phyloP scores from a whole-genome alignment of 2,797 vertebrate species.

The Anguilla anguilla region DNA sequence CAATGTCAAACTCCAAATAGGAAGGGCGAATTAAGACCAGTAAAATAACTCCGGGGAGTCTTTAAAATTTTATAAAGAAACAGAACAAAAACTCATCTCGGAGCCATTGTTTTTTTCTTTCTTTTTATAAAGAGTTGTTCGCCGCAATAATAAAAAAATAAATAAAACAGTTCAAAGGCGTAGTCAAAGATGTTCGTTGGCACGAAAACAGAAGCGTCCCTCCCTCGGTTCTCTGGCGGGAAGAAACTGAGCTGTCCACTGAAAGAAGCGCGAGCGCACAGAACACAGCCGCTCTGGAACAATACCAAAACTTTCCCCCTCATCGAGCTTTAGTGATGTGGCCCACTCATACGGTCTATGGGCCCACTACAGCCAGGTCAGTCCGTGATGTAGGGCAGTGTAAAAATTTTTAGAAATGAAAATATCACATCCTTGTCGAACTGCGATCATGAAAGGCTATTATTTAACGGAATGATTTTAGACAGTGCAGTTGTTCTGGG shows the following conservation, averaged over 20 bases:
- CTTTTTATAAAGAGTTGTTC: not conserved
- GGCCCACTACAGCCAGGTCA: not conserved
- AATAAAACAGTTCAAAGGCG: not conserved
- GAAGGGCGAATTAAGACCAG: not conserved
- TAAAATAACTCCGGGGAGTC: not conserved
- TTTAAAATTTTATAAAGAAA: not conserved
- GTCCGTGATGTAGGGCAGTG: not conserved
- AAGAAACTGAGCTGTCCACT: slow-evolving; percentile 7
- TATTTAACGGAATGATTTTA: not conserved
- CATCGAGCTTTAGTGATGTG: not conserved
- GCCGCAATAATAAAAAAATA: not conserved
- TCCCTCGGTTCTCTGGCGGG: slow-evolving; percentile 20
- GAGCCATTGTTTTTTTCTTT: not conserved
- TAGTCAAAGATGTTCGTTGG: not conserved
- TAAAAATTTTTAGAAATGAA: not conserved
- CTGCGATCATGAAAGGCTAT: not conserved
- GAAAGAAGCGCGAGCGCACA: not conserved
- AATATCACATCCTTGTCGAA: slow-evolving; percentile 1
- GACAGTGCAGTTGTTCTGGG: not conserved
- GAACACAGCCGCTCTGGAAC: not conserved
- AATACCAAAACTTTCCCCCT: slow-evolving; percentile 23
- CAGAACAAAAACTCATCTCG: not conserved
- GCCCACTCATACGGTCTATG: not conserved
- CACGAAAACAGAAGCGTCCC: not conserved
- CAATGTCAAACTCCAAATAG: not conserved